Percentiles rank a stretch among this genome's conserved stretches.
phyloP scores from a whole-genome alignment of 2,888 invertebrate species.

The Bombyx huttoni region DNA sequence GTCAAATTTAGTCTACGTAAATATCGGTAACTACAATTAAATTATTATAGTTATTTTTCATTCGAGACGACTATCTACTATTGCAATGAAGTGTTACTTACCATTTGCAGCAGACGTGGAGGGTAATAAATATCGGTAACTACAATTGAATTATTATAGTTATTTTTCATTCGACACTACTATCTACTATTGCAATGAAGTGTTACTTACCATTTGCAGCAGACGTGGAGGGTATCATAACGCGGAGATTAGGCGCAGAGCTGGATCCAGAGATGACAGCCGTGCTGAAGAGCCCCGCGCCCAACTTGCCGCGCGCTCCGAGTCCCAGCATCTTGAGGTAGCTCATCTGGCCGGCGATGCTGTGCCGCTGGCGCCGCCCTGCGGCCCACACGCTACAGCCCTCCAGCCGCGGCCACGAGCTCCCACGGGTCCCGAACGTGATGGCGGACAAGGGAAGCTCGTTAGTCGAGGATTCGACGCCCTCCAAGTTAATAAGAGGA shows the following conservation, averaged over 20 bases:
- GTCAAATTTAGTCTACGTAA: no score
- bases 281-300: conserved; percentile 93
- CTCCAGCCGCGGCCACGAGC: conserved; percentile 25
- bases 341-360: conserved; percentile 96
- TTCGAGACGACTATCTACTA: neutral
- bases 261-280: conserved; percentile 96
- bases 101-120: conserved; percentile 81
- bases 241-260: conserved; percentile 90
- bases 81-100: conserved; percentile 50
- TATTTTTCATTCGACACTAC: no score
- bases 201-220: conserved; percentile 81
- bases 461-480: conserved; percentile 76
- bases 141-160: no score
- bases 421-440: conserved; percentile 48
- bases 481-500: conserved; percentile 50
- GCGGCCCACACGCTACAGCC: conserved; percentile 56
- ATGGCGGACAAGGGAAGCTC: conserved; percentile 77
- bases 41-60: no score
- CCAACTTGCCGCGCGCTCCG: conserved; percentile 70
- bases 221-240: conserved; percentile 85
- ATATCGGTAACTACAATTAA: no score
- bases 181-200: conserved; percentile 3
- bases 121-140: conserved; percentile 61
- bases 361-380: conserved; percentile 93
- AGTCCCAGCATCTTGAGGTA: conserved; percentile 92